phyloP scores from a whole-genome alignment of 2,797 vertebrate genomes.

The Percopsis omiscomaycus region DNA sequence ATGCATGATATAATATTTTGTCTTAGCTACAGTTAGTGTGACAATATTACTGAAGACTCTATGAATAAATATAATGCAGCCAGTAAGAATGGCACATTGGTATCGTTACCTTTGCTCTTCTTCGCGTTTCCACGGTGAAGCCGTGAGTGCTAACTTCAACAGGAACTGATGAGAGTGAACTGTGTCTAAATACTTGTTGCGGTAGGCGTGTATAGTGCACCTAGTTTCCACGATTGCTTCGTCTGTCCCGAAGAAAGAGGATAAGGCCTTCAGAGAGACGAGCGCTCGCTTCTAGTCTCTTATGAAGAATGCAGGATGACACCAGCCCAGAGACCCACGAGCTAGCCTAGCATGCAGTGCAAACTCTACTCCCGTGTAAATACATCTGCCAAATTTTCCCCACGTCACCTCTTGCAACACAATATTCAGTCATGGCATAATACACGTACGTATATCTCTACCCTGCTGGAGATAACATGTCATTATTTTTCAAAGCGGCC shows the following conservation, averaged over 20 bases:
- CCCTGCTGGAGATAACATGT: not conserved
- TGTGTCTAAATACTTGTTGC: conserved; percentile 16
- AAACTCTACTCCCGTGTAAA: conserved; percentile 14
- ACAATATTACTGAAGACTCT: too few relatives aligned
- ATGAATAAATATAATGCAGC: too few relatives aligned
- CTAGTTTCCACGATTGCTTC: conserved; percentile 39
- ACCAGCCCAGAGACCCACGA: conserved; percentile 27
- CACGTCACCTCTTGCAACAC: not conserved
- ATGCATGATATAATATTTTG: too few relatives aligned
- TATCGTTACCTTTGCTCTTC: conserved; percentile 70
- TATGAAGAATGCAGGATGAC: conserved; percentile 17
- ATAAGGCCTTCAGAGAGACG: conserved; percentile 46
- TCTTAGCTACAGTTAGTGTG: too few relatives aligned
- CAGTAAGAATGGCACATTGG: not conserved
- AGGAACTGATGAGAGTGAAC: conserved; percentile 41
- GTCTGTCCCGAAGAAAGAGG: conserved; percentile 42
- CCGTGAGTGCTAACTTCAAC: conserved; percentile 40
- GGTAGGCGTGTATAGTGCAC: conserved; percentile 36
- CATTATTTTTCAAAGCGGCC: conserved; percentile 18
- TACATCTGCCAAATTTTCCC: not conserved
- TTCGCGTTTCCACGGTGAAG: conserved; percentile 76
- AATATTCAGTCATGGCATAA: conserved; percentile 42
- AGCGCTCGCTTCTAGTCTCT: conserved; percentile 44
- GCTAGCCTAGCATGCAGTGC: conserved; percentile 43
- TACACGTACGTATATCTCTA: not conserved